Base-by-base conservation (phyloP, 2,113 vertebrate species). In the Calypte anna region DNA sequence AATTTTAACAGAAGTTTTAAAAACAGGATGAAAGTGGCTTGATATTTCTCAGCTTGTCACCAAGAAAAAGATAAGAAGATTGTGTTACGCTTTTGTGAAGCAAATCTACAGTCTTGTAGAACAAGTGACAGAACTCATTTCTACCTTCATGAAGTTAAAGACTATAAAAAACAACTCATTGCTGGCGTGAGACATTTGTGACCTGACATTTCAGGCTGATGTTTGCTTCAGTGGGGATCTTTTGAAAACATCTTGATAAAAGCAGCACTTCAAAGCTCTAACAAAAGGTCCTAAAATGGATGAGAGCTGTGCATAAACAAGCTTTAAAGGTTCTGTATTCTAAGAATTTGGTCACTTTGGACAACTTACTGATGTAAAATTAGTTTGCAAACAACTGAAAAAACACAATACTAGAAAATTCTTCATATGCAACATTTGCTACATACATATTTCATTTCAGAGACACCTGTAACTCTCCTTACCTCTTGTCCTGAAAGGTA, bases 401-500 rank as follows among this genome's bases (percentile, higher is more conserved):
- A 80, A 54, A 10, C 22, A 91, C 70, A 43, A 76, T 46, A 36
- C 36, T 55, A 73, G 31, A 73, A 79, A 72, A 51, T 54, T 31
- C n/a, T 77, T 59, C 13, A 15, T 3, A 28, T 15, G 38, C 31
- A 90, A 33, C 31, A 55, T 54, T 76, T 94, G 14, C 14, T 66
- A 50, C 21, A 77, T 48, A 66, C 12, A 87, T 4, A 40, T 0
- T 62, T 54, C 21, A 67, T 55, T 87, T 64, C 81, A 78, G 19
- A 73, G 30, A 57, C 9, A 30, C 3, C 8, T 84, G 84, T 43
- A 63, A 21, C 22, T 51, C 77, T 57, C 92, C 98, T 98, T 96
- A 99, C 99, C 98, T 99, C 99, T 94, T 99, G 99, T 97, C 99
- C 99, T 50, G 99, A 99, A 86, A 99, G 98, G 95, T 99, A 99